phyloP scores from a whole-genome alignment of 2,888 invertebrate genomes.

The Nomada fucata region DNA sequence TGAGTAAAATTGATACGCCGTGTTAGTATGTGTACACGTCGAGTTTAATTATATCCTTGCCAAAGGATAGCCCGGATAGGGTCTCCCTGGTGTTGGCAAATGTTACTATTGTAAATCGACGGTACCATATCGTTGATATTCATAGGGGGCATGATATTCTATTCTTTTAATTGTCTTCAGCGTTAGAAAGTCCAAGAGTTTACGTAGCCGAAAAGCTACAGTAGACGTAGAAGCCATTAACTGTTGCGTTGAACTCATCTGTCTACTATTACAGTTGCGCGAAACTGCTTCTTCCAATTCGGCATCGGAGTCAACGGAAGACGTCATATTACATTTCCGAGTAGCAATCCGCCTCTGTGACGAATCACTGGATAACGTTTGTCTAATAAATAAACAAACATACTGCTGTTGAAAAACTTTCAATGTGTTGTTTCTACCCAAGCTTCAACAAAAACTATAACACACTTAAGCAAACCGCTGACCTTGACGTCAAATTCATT shows the following conservation, averaged over 20 bases:
- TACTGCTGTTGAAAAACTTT: not conserved
- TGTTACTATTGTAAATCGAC: not conserved
- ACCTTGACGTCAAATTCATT: constrained; percentile 45
- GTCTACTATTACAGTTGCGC: constrained; percentile 28
- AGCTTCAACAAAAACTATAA: not conserved
- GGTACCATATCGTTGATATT: constrained; percentile 68
- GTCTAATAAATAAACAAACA: constrained; percentile 26
- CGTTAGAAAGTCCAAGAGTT: constrained; percentile 71
- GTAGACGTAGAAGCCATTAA: constrained; percentile 62
- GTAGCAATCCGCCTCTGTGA: constrained; percentile 3
- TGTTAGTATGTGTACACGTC: not conserved
- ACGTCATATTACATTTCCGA: constrained; percentile 51
- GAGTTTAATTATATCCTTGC: not conserved
- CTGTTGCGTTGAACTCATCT: constrained; percentile 61
- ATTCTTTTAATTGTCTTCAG: constrained; percentile 69
- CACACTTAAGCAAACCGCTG: constrained; percentile 1
- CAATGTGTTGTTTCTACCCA: not conserved
- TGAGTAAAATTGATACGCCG: constrained; percentile 15
- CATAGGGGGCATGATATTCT: constrained; percentile 69
- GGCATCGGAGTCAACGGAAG: constrained; percentile 76
- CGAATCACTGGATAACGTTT: constrained; percentile 1
- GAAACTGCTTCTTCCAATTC: constrained; percentile 75
- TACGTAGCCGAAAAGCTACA: constrained; percentile 67
- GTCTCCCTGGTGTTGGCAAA: not conserved
- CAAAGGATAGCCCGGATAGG: not conserved